Evolutionary conservation across 1,140 invertebrate species (phyloP).

Genomic region (Paralvinella palmiformis): DNA sequence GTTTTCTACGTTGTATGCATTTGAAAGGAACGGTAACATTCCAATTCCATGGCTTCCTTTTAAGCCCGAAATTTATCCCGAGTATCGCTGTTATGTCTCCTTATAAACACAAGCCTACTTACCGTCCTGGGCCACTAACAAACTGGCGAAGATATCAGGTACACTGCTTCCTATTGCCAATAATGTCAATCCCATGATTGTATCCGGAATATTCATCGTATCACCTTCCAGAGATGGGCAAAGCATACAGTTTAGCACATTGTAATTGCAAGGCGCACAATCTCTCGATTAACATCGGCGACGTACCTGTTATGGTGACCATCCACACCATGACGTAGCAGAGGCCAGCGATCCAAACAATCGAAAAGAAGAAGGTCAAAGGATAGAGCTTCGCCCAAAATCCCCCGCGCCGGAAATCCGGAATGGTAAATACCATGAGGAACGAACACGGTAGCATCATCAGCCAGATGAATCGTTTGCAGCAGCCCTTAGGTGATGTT

Average conservation of each 20-base stretch:
- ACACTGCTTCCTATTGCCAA: slow-evolving; percentile 92
- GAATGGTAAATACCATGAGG: slow-evolving; percentile 64
- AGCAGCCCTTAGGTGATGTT: background rate
- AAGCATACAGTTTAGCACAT: no score
- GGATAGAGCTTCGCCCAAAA: slow-evolving; percentile 72
- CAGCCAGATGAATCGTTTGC: slow-evolving; percentile 29
- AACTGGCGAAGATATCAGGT: slow-evolving; percentile 91
- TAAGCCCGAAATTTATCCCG: background rate
- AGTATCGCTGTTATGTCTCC: background rate
- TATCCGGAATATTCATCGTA: slow-evolving; percentile 51
- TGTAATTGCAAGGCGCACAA: no score
- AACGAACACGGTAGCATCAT: slow-evolving; percentile 51
- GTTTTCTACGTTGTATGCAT: no score
- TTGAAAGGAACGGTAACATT: no score
- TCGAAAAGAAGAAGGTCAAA: slow-evolving; percentile 78
- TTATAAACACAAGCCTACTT: slow-evolving; percentile 49
- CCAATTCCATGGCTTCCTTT: no score
- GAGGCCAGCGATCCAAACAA: slow-evolving; percentile 78
- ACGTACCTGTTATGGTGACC: slow-evolving; percentile 83
- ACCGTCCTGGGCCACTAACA: slow-evolving; percentile 92
- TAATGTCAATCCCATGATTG: slow-evolving; percentile 94
- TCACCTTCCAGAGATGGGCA: no score
- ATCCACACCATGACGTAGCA: slow-evolving; percentile 88
- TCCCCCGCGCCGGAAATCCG: slow-evolving; percentile 63
- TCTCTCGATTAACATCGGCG: no score